Evolutionary conservation across 2,888 invertebrate species (phyloP), one percentile per base, ranked within the genome.

Genomic region (Cylindroiulus punctatus): DNA sequence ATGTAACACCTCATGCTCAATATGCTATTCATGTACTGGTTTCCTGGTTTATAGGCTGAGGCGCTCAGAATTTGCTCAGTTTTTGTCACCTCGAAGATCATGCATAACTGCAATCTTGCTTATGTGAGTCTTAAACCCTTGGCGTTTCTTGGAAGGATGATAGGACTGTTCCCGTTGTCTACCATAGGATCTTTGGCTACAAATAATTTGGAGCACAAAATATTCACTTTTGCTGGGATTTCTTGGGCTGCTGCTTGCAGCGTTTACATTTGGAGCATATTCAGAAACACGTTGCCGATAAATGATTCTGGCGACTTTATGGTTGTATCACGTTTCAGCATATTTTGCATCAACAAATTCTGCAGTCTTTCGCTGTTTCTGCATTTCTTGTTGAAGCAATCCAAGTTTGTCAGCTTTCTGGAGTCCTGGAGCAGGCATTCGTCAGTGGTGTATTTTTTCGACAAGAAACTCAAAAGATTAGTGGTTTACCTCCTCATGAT

Each of bases 381-480:
- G 26, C 76, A 76, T 76, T 76, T 76, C 22, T 76, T 76, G 14
- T 76, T 76, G 12, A 76, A 76, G 3, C 76, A 76, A 14, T 76
- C 76, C 30, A 76, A 30, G 14, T 30, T 30, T 30, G 30, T 76
- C 26, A 26, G 30, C 14, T 76, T 30, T 30, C 2, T 76, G 30
- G 30, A 30, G 30, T 76, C 76, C 2, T 76, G 76, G 76, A 76
- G 76, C 2, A 8, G 0, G 26, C 76, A 30, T 26, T 76, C 76
- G 3, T 30, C 76, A 76, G 14, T 12, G 0, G 26, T 76, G 76
- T 22, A 30, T 22, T 14, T 76, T 10, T 76, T 76, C 30, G 76
- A 30, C 30, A 76, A 76, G 30, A 26, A 30, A 76, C 76, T 76
- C 30, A 26, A 76, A 76, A 30, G 30, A 76, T 14, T 30, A 30